Base-by-base conservation (phyloP, 2,888 invertebrate species). In the Agriopis marginaria region DNA sequence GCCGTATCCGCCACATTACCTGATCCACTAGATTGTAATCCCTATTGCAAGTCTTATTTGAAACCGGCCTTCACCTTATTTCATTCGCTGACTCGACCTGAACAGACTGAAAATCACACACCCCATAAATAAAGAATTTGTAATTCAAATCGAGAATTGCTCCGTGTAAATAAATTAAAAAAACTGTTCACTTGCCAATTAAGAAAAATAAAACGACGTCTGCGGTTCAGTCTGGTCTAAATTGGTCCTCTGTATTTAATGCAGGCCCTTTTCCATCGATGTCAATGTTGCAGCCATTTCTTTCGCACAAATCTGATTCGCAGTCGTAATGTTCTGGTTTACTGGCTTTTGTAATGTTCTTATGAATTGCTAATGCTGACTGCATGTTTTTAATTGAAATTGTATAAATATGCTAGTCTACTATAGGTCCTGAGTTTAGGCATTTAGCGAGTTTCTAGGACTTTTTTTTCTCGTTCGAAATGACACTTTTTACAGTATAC, bases 201-300 rank as follows among this genome's bases (percentile, higher is more conserved):
- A 72, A 72, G 69, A 68, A 66, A 63, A 71, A 66, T 70, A 73
- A 72, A 73, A 67, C 62, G 62, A 67, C 62, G 74, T 73, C 68
- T 73, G 70, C 71, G 56, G 66, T 58, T 50, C 70, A 65, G 74
- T 75, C 76, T 75, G 75, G 54, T 71, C 66, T 71, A 63, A 73
- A 76, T 72, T 71, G 73, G 68, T 70, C 56, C 66, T 69, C 62
- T 32, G 5, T 61, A 67, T 54, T 73, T 61, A 66, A 60, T 56
- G 63, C 63, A 65, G 62, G 23, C 60, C 61, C 63, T 40, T 53
- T 45, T 64, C 49, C 45, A 64, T 62, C 59, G 68, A 70, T 60
- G 56, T 70, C 64, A 66, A 64, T 58, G 14, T 68, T 70, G 70
- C 70, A 66, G 39, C 50, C 40, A 54, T 54, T 67, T 68, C 56